phyloP scores from a whole-genome alignment of 2,113 vertebrate genomes.

The Tragelaphus imberbis region DNA sequence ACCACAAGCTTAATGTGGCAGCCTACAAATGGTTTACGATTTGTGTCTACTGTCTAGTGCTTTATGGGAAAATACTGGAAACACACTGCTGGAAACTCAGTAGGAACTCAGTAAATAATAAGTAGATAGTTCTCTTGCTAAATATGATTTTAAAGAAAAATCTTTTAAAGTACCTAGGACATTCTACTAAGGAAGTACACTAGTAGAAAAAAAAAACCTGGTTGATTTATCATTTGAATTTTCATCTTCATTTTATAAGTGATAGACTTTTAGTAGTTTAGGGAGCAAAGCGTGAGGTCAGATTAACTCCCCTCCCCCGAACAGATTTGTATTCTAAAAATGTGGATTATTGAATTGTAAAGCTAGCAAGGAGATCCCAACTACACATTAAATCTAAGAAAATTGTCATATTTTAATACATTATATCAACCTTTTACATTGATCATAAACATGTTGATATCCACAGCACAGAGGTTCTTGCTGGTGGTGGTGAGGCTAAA shows the following conservation, averaged over 20 bases:
- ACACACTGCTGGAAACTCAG: slow-evolving; percentile 27
- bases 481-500: neutral
- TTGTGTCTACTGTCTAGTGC: slow-evolving; percentile 28
- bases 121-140: slow-evolving; percentile 17
- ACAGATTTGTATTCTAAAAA: slow-evolving; percentile 1
- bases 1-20: neutral
- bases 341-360: neutral
- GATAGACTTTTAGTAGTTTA: neutral
- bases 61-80: slow-evolving; percentile 45
- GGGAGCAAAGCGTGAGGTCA: neutral
- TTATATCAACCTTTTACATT: neutral
- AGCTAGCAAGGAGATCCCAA: neutral
- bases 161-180: slow-evolving; percentile 30
- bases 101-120: slow-evolving; percentile 44
- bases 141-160: slow-evolving; percentile 45
- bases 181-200: neutral
- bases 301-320: neutral
- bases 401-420: neutral
- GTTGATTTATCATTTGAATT: slow-evolving; percentile 4
- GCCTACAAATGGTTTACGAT: slow-evolving; percentile 11
- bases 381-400: neutral
- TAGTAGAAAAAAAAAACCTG: neutral
- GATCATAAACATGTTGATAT: neutral
- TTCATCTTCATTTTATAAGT: neutral
- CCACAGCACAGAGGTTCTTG: neutral